These are phyloP conservation scores for Acinonyx jubatus DNA, from an alignment of 2,113 vertebrate genomes.

Conservation along the genomic window DNA sequence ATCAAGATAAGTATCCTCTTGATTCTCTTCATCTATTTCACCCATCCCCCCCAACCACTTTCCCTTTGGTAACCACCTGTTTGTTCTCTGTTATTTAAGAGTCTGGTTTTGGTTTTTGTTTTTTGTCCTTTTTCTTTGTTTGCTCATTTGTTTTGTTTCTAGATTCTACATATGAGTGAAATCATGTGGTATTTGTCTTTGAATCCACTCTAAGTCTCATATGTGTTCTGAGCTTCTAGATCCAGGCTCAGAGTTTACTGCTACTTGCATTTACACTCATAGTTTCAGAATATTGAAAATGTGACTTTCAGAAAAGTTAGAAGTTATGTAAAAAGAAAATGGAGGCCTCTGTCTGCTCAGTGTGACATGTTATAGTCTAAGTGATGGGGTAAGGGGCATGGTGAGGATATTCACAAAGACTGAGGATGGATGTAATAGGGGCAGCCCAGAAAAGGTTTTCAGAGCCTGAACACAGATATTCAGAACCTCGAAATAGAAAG, in stretches of 20 bases:
- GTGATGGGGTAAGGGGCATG: fast-evolving
- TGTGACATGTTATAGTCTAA: not conserved
- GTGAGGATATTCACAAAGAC: not conserved
- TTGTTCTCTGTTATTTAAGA: not conserved
- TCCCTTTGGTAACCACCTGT: not conserved
- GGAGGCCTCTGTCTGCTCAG: not conserved
- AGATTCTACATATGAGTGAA: not conserved
- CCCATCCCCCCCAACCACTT: not conserved
- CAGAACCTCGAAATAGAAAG: not conserved
- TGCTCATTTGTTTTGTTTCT: not conserved
- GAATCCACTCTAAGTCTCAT: not conserved
- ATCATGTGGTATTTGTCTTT: not conserved
- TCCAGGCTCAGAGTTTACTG: not conserved
- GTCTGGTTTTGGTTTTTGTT: not conserved
- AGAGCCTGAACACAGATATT: not conserved
- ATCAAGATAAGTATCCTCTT: not conserved
- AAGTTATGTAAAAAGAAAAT: not conserved
- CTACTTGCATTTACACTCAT: not conserved
- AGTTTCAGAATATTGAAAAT: not conserved
- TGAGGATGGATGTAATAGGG: too few species aligned
- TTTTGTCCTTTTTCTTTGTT: not conserved
- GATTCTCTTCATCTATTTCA: not conserved
- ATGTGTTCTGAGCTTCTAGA: not conserved
- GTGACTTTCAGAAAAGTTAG: not conserved
- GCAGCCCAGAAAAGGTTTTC: not conserved